Percentiles rank a stretch among this genome's conserved stretches.
These are phyloP conservation scores for Ophiothrix spiculata DNA, from an alignment of 35 echinoderm and acorn worm species.

Conservation along the genomic window DNA sequence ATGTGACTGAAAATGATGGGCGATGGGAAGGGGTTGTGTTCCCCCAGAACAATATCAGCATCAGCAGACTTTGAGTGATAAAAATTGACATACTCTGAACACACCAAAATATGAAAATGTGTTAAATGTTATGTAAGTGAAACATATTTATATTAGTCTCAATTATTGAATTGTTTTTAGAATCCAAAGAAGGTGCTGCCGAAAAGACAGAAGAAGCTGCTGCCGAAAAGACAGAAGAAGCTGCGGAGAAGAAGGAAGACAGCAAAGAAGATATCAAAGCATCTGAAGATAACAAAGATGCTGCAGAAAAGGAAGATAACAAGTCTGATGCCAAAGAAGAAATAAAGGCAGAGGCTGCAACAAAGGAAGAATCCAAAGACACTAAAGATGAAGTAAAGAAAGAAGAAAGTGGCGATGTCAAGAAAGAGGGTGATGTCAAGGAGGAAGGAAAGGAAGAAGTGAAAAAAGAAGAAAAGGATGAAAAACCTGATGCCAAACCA, in stretches of 20 bases:
- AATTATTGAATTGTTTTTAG: no score
- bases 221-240: conserved; percentile 31
- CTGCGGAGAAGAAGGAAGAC: not conserved
- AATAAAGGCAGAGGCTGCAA: not conserved
- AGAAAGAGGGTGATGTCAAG: conserved; percentile 5
- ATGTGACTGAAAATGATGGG: no score
- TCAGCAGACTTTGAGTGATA: no score
- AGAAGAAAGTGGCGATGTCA: conserved; percentile 3
- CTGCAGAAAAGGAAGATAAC: conserved; percentile 24
- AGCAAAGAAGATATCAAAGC: conserved; percentile 8
- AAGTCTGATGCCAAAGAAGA: conserved; percentile 18
- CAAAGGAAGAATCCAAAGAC: conserved; percentile 21
- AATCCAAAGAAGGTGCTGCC: conserved; percentile 1
- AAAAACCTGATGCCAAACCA: conserved; percentile 32
- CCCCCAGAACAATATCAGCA: no score
- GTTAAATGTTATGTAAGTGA: no score
- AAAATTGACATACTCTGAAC: no score
- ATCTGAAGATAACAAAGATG: not conserved
- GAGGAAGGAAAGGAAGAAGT: conserved; percentile 3
- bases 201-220: conserved; percentile 33
- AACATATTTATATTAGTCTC: no score
- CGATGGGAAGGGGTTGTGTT: not conserved
- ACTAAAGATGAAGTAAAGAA: conserved; percentile 29
- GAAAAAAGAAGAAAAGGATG: conserved; percentile 48
- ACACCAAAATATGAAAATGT: no score